Evolutionary conservation across 2,113 vertebrate genomes (phyloP).

Genomic region (Typhlomys cinereus): DNA sequence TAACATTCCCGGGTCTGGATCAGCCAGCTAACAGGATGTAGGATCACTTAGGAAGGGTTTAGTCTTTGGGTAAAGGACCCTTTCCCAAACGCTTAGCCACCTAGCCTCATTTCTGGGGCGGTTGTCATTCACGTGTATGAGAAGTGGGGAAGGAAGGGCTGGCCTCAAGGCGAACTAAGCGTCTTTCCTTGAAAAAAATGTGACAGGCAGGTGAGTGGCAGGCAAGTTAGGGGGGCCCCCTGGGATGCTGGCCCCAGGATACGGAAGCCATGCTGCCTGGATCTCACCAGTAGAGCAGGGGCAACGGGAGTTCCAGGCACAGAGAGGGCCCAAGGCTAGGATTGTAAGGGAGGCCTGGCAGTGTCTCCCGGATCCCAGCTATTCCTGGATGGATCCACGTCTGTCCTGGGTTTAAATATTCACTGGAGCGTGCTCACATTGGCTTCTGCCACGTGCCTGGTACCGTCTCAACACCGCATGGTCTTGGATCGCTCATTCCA

Average conservation of each 20-base stretch:
- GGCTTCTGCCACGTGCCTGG: not conserved
- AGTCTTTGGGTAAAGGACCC: not conserved
- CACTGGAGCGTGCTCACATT: not conserved
- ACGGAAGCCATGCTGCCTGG: not conserved
- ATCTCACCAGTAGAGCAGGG: not conserved
- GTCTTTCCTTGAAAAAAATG: not conserved
- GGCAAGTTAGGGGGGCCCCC: not conserved
- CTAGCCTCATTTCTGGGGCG: not conserved
- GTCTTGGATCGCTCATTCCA: not conserved
- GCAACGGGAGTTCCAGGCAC: not conserved
- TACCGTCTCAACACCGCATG: no score
- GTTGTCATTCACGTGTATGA: not conserved
- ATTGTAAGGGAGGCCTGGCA: not conserved
- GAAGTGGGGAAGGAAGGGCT: not conserved
- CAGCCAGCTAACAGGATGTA: not conserved
- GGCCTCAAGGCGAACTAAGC: not conserved
- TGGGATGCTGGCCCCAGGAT: not conserved
- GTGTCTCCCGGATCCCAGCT: not conserved
- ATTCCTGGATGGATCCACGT: not conserved
- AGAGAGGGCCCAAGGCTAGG: not conserved
- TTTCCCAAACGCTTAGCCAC: not conserved
- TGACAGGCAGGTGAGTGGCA: not conserved
- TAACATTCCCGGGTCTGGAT: not conserved
- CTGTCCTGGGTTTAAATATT: not conserved
- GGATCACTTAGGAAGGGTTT: not conserved